Base-by-base conservation (phyloP, 2,888 invertebrate species). In the Gryllus longicercus region DNA sequence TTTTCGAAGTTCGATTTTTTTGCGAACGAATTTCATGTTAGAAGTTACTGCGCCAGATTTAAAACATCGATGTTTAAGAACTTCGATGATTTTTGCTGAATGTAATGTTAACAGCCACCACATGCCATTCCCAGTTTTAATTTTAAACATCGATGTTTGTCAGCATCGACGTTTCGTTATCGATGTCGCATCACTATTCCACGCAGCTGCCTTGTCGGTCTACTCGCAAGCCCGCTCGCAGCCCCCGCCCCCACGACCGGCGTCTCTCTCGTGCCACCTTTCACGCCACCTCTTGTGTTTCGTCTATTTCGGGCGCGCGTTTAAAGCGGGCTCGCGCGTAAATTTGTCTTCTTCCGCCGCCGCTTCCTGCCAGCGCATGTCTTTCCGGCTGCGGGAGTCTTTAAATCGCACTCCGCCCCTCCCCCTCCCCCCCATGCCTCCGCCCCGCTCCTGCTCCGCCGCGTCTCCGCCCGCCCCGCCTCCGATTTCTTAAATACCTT, bases 311-410 rank as follows among this genome's bases (percentile, higher is more conserved):
- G 16, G 16, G 63, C n/a, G 63, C n/a, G 8, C n/a, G 38, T 63
- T 63, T 63, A 63, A 63, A 63, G 63, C 63, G 16, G 63, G 14
- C n/a, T 63, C 63, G 63, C 38, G n/a, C 63, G 63, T 63, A 63
- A 63, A 63, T 63, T 63, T n/a, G 63, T 63, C 63, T 63, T 63
- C 63, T 63, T 63, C 63, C 63, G n/a, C 14, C n/a, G 63, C 63
- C 63, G 63, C 63, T 63, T 63, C 63, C 16, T 63, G 63, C 63
- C 16, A 18, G 63, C 63, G n/a, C 63, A 63, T 63, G 16, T 63
- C 63, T n/a, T 63, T n/a, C 63, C 63, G 63, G 63, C n/a, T n/a
- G 63, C 38, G 38, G 38, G 38, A 38, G 38, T 38, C 38, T 38
- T 38, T 38, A 38, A 38, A 38, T 38, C 38, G 38, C 38, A 38